Evolutionary conservation across 2,113 vertebrate species (phyloP).

Genomic region (Acanthisitta chloris): DNA sequence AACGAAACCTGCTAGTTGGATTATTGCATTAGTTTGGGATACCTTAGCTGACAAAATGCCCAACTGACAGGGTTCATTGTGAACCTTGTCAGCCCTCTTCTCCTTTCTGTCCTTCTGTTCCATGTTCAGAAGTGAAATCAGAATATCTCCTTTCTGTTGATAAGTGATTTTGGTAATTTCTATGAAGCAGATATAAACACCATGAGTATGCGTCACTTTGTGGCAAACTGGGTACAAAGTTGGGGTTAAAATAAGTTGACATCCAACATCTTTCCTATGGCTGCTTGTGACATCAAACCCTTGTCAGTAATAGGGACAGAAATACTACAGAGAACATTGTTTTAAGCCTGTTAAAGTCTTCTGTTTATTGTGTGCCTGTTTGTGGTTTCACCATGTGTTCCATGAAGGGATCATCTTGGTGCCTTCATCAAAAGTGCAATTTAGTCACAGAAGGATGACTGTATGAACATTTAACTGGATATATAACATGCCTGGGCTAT

Average conservation of each 20-base stretch:
- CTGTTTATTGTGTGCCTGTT: not conserved
- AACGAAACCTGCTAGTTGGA: not conserved
- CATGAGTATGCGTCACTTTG: fast-evolving
- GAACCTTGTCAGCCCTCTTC: not conserved
- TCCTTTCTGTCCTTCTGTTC: not conserved
- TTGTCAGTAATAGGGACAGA: not conserved
- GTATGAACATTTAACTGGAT: not conserved
- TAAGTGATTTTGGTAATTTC: not conserved
- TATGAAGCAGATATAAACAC: not conserved
- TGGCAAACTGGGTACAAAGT: not conserved
- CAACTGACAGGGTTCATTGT: not conserved
- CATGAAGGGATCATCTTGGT: not conserved
- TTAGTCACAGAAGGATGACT: not conserved
- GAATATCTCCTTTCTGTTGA: not conserved
- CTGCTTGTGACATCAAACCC: not conserved
- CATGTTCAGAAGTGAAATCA: not conserved
- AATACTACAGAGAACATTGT: not conserved
- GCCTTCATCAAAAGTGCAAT: not conserved
- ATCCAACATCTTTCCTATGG: not conserved
- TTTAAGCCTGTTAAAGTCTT: not conserved
- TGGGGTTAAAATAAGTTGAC: not conserved
- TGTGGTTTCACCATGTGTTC: not conserved
- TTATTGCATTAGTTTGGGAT: not conserved
- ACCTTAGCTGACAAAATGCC: not conserved
- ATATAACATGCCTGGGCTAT: fast-evolving